A percentile compares a stretch with the other conserved stretches of the same genome.
These are phyloP conservation scores for Therioaphis trifolii DNA, from an alignment of 2,888 invertebrate genomes.

Conservation along the genomic window DNA sequence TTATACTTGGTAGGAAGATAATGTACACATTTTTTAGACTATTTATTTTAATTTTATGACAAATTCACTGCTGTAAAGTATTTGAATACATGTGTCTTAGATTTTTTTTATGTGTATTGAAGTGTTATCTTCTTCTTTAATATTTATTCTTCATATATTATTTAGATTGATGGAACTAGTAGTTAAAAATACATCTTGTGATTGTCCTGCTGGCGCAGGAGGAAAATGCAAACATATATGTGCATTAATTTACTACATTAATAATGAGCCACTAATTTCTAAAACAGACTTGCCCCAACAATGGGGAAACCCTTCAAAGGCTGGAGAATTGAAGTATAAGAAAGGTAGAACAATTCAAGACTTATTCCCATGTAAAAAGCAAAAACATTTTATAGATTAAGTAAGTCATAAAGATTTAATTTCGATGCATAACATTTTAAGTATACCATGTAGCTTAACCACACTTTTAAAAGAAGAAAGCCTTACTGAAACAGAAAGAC, in stretches of 20 bases:
- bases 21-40: too few species aligned
- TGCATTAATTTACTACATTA: neutral
- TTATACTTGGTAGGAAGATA: too few species aligned
- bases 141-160: conserved; percentile 1
- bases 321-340: neutral
- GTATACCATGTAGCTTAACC: too few species aligned
- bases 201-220: neutral
- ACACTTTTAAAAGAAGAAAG: too few species aligned
- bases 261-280: neutral
- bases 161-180: conserved; percentile 1
- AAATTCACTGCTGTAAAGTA: too few species aligned
- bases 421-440: too few species aligned
- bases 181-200: neutral
- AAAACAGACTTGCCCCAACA: neutral
- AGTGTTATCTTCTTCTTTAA: neutral
- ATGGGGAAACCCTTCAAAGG: neutral
- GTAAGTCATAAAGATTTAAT: too few species aligned
- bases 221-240: neutral
- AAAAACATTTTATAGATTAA: too few species aligned
- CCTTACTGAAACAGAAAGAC: too few species aligned
- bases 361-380: conserved; percentile 14
- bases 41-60: too few species aligned
- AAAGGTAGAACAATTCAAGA: conserved; percentile 19
- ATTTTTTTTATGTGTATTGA: neutral
- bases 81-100: too few species aligned